Evolutionary conservation across 2,888 invertebrate species (phyloP), one percentile per base, ranked within the genome.

Genomic region (Vesta saturnalis): DNA sequence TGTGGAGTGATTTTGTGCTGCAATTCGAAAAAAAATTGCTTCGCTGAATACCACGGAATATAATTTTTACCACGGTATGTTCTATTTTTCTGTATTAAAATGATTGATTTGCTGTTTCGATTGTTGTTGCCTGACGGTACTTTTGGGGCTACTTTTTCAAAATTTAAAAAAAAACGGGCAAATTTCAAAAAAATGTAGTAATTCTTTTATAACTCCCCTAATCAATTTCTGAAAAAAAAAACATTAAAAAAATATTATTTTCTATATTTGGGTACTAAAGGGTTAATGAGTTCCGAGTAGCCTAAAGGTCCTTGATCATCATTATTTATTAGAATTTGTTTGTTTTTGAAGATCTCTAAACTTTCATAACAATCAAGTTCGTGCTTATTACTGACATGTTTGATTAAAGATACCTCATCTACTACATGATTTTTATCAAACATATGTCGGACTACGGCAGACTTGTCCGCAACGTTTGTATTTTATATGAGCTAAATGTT

Each of bases 1-100:
- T 61, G 54, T 49, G 61, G 61, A 54, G 54, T 54, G 1, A 30
- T 54, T 14, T 61, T 61, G 39, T 61, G 61, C 39, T 54, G 22
- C 18, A 63, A 63, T 63, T 35, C 39, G 15, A 18, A 54, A 23
- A 63, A 63, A 56, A 63, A 63, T 18, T 61, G 63, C 46, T 63
- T 63, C 18, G 8, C 55, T 16, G 63, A 63, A 43, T 63, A 63
- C 16, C 63, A 63, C 55, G 63, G 55, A 18, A 39, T 43, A 39
- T 47, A 49, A 22, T 23, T 47, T 59, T 59, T 35, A 1, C 39
- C 21, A 35, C 16, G n/a, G 39, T 59, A 43, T 21, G 39, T 35
- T 1, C 39, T 46, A n/a, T 39, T 57, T 12, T 39, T 43, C 19
- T 21, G 21, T 55, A 52, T 6, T 23, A 23, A 23, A 23, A 23